A percentile compares a stretch with the other conserved stretches of the same genome.
Evolutionary conservation across 2,113 vertebrate genomes (phyloP).

Genomic region (Rhineura floridana): DNA sequence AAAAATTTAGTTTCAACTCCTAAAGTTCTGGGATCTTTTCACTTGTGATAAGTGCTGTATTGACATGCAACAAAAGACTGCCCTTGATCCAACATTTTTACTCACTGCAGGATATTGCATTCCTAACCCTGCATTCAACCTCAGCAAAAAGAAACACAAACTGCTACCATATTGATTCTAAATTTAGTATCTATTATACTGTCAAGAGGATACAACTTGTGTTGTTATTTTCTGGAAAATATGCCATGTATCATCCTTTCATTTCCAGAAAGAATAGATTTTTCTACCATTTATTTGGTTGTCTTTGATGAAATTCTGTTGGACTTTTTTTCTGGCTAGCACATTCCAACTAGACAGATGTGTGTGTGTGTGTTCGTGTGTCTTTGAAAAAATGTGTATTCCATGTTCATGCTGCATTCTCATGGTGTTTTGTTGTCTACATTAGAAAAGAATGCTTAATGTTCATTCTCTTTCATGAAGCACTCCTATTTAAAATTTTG

Average conservation of each 20-base stretch:
- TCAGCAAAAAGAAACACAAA: background rate
- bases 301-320: background rate
- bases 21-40: background rate
- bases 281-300: background rate
- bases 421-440: background rate
- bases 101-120: background rate
- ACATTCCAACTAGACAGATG: background rate
- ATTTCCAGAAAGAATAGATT: background rate
- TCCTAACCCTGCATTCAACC: background rate
- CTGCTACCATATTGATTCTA: background rate
- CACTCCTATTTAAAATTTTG: background rate
- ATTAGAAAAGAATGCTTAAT: background rate
- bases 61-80: background rate
- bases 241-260: background rate
- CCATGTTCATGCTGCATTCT: background rate
- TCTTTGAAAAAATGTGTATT: background rate
- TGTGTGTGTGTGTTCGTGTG: background rate
- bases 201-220: background rate
- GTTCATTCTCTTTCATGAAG: background rate
- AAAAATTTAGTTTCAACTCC: background rate
- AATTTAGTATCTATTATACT: background rate
- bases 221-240: background rate
- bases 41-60: background rate
- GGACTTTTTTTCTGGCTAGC: background rate
- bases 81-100: constrained; percentile 3